These are phyloP conservation scores for Heliconius charithonia DNA, from an alignment of 2,888 invertebrate species.

Conservation along the genomic window DNA sequence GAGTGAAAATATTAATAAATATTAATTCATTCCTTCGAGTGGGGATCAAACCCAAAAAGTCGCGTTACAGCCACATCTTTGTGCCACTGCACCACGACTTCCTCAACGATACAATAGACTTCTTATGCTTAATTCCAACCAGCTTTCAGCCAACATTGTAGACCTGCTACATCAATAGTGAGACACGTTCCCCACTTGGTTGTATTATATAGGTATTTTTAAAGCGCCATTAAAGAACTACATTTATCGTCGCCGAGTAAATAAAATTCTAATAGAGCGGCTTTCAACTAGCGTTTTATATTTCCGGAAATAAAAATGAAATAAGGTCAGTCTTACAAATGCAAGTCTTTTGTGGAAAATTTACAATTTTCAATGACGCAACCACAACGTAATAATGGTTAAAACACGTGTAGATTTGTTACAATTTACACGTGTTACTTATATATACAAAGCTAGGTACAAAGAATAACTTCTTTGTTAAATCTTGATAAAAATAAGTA, in stretches of 20 bases:
- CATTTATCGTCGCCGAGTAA: constrained; percentile 12
- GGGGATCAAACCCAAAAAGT: no score
- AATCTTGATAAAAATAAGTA: no score
- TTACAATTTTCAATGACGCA: not conserved
- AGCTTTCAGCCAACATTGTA: not conserved
- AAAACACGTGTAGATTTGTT: not conserved
- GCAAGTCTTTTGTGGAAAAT: constrained; percentile 13
- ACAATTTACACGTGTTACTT: no score
- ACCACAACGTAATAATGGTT: constrained; percentile 1
- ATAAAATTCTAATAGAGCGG: constrained; percentile 20
- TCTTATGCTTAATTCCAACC: not conserved
- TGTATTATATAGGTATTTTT: constrained; percentile 9
- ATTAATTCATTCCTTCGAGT: no score
- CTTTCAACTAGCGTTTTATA: constrained; percentile 21
- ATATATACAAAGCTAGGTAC: no score
- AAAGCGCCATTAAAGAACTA: constrained; percentile 19
- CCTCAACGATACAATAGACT: not conserved
- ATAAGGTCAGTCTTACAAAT: constrained; percentile 26
- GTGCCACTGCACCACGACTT: no score
- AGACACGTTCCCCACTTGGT: not conserved
- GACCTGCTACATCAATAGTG: not conserved
- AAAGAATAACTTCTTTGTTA: no score
- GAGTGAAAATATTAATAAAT: no score
- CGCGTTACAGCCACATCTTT: no score
- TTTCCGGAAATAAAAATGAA: constrained; percentile 27